Evolutionary conservation across 1,140 invertebrate genomes (phyloP), one percentile per base, ranked within the genome.

Genomic region (Drosophila tristis): DNA sequence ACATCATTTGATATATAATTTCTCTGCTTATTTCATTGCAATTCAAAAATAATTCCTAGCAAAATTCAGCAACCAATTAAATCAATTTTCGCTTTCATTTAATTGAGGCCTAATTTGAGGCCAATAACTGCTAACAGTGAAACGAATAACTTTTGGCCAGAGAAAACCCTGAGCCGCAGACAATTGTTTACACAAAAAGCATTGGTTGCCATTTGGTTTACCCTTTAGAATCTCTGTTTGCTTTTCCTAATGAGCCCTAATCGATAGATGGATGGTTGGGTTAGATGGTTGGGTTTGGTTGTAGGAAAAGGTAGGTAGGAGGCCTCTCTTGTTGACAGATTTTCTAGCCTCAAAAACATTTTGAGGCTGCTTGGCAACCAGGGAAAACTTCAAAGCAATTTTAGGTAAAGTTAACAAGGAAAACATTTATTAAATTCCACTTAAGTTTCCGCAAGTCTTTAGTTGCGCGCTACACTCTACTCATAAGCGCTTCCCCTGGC

Each of bases 391-490:
- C 82, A 87, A 86, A 81, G 80, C 57, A 51, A 48, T 67, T 57
- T 68, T 60, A 54, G 59, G 53, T 74, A 75, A 78, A 79, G 67
- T 66, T 74, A 55, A 60, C 35, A 78, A 66, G 57, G 65, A 48
- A 67, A 48, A 8, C 78, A 86, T 86, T 81, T 86, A 78, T 82
- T 87, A 86, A 87, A 86, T 86, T 78, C 82, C 82, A 63, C 68
- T 78, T 51, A 73, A 58, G 56, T 68, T 60, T 29, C 23, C 31
- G 56, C 60, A 61, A 58, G 71, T 55, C 61, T 72, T 53, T 47
- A 62, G 57, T 62, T 39, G 11, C 47, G 2, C 47, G 2, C 45
- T 50, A n/a, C n/a, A n/a, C 25, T 29, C 35, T 56, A 58, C 55
- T 76, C 60, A 57, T 56, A 59, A 50, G 26, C 11, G 23, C 4